These are phyloP conservation scores for Sphecodes monilicornis DNA, from an alignment of 2,888 invertebrate species.

Conservation along the genomic window DNA sequence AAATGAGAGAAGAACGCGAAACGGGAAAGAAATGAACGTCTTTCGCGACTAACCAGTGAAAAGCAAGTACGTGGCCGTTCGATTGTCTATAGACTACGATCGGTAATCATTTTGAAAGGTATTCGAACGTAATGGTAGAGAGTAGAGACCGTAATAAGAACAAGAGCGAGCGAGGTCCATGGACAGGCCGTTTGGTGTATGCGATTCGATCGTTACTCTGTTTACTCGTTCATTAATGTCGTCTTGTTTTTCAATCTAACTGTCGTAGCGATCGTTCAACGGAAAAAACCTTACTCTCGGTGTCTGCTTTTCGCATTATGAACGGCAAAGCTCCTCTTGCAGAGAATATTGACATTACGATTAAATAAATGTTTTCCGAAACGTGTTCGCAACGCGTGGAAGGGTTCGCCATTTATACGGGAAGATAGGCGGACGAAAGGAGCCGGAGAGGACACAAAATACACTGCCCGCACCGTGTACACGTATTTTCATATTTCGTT, in stretches of 20 bases:
- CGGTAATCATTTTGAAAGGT: slow-evolving; percentile 10
- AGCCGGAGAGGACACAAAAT: neutral
- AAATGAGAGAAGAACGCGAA: neutral
- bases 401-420: neutral
- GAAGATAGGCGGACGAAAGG: neutral
- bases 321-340: neutral
- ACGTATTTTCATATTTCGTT: neutral
- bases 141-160: slow-evolving; percentile 10
- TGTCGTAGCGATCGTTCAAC: neutral
- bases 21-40: neutral
- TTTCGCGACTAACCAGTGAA: neutral
- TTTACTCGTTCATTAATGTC: neutral
- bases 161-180: neutral
- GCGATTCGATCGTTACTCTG: neutral
- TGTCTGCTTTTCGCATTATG: neutral
- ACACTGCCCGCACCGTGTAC: neutral
- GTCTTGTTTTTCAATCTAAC: neutral
- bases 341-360: neutral
- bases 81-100: neutral
- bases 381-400: neutral
- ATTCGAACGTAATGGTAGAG: neutral
- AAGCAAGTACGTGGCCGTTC: neutral
- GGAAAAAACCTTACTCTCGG: neutral
- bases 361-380: neutral
- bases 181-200: neutral